Evolutionary conservation across 2,113 vertebrate species (phyloP), one percentile per base, ranked within the genome.

Genomic region (Hippocampus comes): DNA sequence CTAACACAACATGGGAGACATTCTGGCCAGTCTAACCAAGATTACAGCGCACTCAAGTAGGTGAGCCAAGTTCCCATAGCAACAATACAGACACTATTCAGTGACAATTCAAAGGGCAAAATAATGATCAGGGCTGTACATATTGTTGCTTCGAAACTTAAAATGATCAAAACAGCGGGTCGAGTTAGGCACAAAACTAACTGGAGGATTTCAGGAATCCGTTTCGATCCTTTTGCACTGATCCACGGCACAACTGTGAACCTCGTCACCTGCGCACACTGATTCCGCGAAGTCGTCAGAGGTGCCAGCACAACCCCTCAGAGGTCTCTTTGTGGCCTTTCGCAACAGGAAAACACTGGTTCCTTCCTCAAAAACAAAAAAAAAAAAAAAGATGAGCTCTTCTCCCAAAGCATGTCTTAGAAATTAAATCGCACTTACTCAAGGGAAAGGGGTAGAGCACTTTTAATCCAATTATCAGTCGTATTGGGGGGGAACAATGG

Each of bases 381-480:
- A 67, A 80, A 46, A 46, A 67, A 80, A 79, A 71, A 73, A 71
- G 49, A 76, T 51, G 41, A 21, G 30, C 21, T 43, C 20, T 0
- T 25, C 78, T 78, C 80, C 79, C 74, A 85, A 83, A 77, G 61
- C 59, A 74, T 20, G 59, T 78, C 69, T 78, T 60, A 65, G 38
- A 77, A 76, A 80, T 73, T 63, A 82, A 87, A 85, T 84, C 80
- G 77, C 73, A 71, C 70, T 70, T 80, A 86, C 25, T n/a, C 21
- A 9, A 34, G 6, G 20, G 3, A n/a, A 78, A 75, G 49, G 8
- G 77, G 34, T 12, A 76, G 79, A 71, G 69, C 70, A 38, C 23
- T 15, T 42, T 68, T 85, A 87, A 88, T 88, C 89, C 87, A 85
- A 86, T 90, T 90, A 89, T 75, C 27, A 63, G 41, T 66, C 30